phyloP scores from a whole-genome alignment of 1,140 invertebrate species.

The Drosophila melanica region DNA sequence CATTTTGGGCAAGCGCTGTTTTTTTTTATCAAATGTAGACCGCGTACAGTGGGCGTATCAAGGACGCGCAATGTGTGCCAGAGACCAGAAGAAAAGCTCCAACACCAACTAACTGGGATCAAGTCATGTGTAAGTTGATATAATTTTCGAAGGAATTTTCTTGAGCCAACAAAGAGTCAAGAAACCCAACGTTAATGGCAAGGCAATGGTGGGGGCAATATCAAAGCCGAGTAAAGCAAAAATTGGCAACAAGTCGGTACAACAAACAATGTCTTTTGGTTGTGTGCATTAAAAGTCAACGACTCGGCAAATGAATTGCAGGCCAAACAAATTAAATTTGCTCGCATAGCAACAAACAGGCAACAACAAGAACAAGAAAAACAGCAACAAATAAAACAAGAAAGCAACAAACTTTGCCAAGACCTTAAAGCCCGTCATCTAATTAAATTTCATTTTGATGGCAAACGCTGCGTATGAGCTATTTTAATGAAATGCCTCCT shows the following conservation, averaged over 20 bases:
- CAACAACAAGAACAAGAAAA: constrained; percentile 1
- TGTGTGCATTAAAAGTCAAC: constrained; percentile 76
- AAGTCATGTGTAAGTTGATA: constrained; percentile 49
- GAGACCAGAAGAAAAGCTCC: constrained; percentile 4
- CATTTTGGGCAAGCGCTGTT: constrained; percentile 29
- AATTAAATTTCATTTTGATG: constrained; percentile 35
- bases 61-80: constrained; percentile 12
- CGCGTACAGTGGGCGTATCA: constrained; percentile 6
- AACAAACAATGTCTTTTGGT: constrained; percentile 62
- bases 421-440: constrained; percentile 19
- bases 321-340: constrained; percentile 74
- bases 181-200: constrained; percentile 29
- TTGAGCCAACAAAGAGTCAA: constrained; percentile 31
- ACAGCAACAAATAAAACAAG: constrained; percentile 11
- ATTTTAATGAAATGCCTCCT: constrained; percentile 34
- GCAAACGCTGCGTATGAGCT: constrained; percentile 42
- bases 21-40: constrained; percentile 25
- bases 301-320: constrained; percentile 79
- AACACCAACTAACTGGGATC: constrained; percentile 1
- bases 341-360: constrained; percentile 39
- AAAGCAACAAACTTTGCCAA: constrained; percentile 23
- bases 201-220: background rate
- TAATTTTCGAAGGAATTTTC: constrained; percentile 52
- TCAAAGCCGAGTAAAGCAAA: constrained; percentile 58
- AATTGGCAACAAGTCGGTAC: constrained; percentile 64